Conservation (phyloP, 2,113 vertebrate genomes). For the Thalassoma bifasciatum region DNA sequence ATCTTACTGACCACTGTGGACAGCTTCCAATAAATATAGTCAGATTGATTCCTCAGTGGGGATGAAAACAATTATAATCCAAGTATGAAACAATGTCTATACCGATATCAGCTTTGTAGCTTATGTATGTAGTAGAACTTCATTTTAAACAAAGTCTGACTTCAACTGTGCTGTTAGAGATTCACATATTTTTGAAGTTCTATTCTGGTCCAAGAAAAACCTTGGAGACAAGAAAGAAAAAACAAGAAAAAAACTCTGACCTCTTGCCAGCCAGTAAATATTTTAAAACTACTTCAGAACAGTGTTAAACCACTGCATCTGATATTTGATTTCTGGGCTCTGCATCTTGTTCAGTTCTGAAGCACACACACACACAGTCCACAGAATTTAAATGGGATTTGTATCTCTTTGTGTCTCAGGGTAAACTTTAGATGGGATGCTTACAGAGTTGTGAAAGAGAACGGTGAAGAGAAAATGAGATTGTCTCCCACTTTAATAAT, state of each 20-base stretch:
- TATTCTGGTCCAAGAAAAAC: too few species aligned
- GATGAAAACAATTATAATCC: too few species aligned
- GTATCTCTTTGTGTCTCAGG: slow-evolving; percentile 8
- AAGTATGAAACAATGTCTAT: too few species aligned
- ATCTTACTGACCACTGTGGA: too few species aligned
- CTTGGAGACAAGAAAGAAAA: neutral
- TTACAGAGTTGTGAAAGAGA: slow-evolving; percentile 19
- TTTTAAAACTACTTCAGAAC: neutral
- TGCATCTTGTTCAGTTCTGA: slow-evolving; percentile 20
- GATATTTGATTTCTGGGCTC: neutral
- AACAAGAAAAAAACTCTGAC: neutral
- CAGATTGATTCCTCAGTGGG: too few species aligned
- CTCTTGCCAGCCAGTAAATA: neutral
- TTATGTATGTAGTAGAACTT: too few species aligned
- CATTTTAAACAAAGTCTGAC: too few species aligned
- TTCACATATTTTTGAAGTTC: too few species aligned
- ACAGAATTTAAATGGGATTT: slow-evolving; percentile 2
- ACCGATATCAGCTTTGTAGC: too few species aligned
- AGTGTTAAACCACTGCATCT: slow-evolving; percentile 2
- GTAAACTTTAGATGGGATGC: slow-evolving; percentile 29
- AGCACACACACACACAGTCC: neutral
- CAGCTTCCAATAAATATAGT: too few species aligned
- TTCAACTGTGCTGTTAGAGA: too few species aligned
- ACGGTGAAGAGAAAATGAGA: neutral
- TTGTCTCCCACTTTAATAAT: slow-evolving; percentile 5